Percentiles rank a stretch among this genome's conserved stretches.
These are phyloP conservation scores for Xiphorhynchus erythropygius DNA, from an alignment of 2,797 vertebrate species.

Conservation along the genomic window DNA sequence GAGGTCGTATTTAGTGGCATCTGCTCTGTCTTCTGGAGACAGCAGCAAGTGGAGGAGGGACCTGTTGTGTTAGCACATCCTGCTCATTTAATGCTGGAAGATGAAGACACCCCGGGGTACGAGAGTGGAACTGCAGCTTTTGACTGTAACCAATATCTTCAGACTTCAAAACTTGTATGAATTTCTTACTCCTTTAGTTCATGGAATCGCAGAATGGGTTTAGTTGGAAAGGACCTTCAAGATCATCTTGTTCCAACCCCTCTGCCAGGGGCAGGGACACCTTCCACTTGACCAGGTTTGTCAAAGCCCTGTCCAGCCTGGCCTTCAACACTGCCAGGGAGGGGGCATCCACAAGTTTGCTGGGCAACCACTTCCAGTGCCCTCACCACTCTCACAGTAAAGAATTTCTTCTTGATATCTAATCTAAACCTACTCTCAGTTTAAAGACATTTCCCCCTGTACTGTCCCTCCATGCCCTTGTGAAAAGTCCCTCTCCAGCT, in stretches of 20 bases:
- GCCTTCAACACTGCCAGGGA: not conserved
- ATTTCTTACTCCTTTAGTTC: not conserved
- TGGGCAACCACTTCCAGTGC: not conserved
- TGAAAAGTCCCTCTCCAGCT: not conserved
- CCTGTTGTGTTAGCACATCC: fast-evolving
- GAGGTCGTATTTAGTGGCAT: fast-evolving
- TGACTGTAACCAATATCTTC: not conserved
- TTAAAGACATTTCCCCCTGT: not conserved
- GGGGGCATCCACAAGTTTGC: not conserved
- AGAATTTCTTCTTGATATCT: not conserved
- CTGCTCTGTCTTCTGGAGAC: not conserved
- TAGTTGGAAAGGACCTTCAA: not conserved
- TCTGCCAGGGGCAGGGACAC: not conserved
- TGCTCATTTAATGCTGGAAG: not conserved
- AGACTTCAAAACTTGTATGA: not conserved
- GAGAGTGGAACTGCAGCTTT: not conserved
- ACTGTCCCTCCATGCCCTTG: not conserved
- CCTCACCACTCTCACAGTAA: not conserved
- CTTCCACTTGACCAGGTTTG: not conserved
- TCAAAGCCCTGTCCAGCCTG: not conserved
- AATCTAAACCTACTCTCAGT: not conserved
- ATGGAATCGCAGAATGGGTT: not conserved
- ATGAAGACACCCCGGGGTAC: not conserved
- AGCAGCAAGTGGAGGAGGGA: not conserved
- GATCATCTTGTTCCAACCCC: not conserved